phyloP scores from a whole-genome alignment of 2,888 invertebrate species.

The Galerucella calmariensis region DNA sequence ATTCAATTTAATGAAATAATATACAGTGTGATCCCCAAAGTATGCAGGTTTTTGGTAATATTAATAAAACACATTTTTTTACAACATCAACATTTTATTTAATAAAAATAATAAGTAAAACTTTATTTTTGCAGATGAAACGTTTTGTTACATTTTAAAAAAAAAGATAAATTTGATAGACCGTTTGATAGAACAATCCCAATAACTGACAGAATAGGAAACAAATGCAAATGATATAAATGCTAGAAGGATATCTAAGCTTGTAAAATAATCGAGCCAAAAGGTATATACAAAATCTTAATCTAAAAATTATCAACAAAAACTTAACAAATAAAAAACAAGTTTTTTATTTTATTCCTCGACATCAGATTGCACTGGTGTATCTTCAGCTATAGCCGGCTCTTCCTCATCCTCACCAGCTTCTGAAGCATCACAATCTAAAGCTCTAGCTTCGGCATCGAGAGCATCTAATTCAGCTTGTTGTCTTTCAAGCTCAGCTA shows the following conservation, averaged over 20 bases:
- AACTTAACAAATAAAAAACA: neutral
- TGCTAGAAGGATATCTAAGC: constrained; percentile 39
- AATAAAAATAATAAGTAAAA: neutral
- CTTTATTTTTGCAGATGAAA: neutral
- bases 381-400: constrained; percentile 54
- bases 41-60: no score
- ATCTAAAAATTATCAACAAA: constrained; percentile 30
- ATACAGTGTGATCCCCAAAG: no score
- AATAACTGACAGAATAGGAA: constrained; percentile 18
- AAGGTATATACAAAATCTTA: constrained; percentile 26
- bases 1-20: no score
- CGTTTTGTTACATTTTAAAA: neutral
- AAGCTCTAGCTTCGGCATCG: constrained; percentile 50
- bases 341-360: constrained; percentile 39
- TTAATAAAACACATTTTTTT: neutral
- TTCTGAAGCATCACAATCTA: constrained; percentile 28
- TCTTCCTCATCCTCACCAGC: constrained; percentile 49
- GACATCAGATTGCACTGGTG: constrained; percentile 49
- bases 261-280: constrained; percentile 26
- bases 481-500: constrained; percentile 52
- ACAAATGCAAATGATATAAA: constrained; percentile 44
- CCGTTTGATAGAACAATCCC: constrained; percentile 1
- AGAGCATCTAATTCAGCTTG: constrained; percentile 52
- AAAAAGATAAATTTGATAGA: neutral
- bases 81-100: neutral